phyloP scores from a whole-genome alignment of 2,113 vertebrate genomes.

The Puntigrus tetrazona region DNA sequence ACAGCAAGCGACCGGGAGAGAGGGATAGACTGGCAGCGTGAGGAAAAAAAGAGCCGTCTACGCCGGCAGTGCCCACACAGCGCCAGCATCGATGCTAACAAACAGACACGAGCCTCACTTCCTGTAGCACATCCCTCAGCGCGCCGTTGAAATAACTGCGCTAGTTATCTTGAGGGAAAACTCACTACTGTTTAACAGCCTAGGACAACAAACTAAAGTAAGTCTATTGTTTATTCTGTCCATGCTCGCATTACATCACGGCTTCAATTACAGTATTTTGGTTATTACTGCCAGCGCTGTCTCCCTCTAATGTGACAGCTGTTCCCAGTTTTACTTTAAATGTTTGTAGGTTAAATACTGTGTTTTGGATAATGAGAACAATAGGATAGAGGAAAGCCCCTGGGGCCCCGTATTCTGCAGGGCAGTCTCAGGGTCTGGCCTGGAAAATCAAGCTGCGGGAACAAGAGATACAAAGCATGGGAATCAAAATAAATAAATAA shows the following conservation, averaged over 20 bases:
- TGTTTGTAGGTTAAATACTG: constrained; percentile 66
- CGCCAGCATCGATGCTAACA: constrained; percentile 39
- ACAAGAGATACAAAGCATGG: constrained; percentile 35
- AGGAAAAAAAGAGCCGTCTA: constrained; percentile 56
- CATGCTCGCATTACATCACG: constrained; percentile 52
- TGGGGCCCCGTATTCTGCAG: constrained; percentile 76
- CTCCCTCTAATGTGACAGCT: constrained; percentile 63
- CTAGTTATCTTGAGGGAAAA: constrained; percentile 48
- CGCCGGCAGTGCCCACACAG: constrained; percentile 41
- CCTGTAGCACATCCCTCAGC: constrained; percentile 29
- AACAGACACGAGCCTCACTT: constrained; percentile 30
- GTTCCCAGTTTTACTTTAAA: constrained; percentile 64
- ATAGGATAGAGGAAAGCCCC: constrained; percentile 55
- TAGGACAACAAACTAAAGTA: constrained; percentile 48
- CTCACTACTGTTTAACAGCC: constrained; percentile 52
- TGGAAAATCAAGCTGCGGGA: constrained; percentile 82
- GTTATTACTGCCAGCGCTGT: constrained; percentile 57
- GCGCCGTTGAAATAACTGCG: constrained; percentile 18
- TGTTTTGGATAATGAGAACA: constrained; percentile 66
- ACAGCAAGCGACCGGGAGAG: background rate
- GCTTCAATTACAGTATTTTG: constrained; percentile 59
- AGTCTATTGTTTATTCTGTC: constrained; percentile 54
- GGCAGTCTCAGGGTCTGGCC: constrained; percentile 83
- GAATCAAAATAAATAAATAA: constrained; percentile 46
- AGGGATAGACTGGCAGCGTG: constrained; percentile 4